phyloP scores from a whole-genome alignment of 2,888 invertebrate species.

The Drosophila meridiana region DNA sequence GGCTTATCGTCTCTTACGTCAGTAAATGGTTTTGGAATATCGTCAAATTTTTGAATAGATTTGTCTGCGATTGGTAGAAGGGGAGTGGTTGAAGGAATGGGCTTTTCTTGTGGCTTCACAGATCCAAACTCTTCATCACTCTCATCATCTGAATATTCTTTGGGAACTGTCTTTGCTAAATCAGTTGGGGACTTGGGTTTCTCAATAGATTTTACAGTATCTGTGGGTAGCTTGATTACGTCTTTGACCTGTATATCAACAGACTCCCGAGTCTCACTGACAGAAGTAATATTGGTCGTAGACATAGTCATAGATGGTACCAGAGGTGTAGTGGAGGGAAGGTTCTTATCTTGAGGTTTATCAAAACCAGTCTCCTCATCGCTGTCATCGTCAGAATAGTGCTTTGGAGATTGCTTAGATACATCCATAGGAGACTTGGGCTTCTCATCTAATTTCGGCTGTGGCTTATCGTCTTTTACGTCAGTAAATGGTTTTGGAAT shows the following conservation, averaged over 20 bases:
- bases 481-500: neutral
- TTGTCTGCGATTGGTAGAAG: neutral
- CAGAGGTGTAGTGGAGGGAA: no score
- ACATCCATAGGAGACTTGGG: neutral
- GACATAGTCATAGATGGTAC: no score
- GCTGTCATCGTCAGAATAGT: constrained; percentile 3
- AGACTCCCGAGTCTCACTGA: no score
- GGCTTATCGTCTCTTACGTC: no score
- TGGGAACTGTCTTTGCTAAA: neutral
- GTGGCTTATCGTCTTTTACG: constrained; percentile 1
- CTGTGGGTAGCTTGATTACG: neutral
- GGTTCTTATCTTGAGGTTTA: no score
- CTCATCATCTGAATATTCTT: neutral
- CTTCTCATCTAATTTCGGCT: neutral
- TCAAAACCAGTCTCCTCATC: neutral
- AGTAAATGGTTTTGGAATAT: no score
- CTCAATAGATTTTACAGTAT: neutral
- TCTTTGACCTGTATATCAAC: no score
- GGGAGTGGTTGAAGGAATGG: neutral
- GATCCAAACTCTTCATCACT: neutral
- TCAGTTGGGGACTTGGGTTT: neutral
- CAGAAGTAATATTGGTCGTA: no score
- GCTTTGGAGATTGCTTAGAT: neutral
- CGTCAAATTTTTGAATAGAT: no score
- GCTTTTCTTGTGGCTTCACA: neutral